A percentile compares a stretch with the other conserved stretches of the same genome.
Evolutionary conservation across 2,888 invertebrate species (phyloP).

Genomic region (Tenthredo amoena): DNA sequence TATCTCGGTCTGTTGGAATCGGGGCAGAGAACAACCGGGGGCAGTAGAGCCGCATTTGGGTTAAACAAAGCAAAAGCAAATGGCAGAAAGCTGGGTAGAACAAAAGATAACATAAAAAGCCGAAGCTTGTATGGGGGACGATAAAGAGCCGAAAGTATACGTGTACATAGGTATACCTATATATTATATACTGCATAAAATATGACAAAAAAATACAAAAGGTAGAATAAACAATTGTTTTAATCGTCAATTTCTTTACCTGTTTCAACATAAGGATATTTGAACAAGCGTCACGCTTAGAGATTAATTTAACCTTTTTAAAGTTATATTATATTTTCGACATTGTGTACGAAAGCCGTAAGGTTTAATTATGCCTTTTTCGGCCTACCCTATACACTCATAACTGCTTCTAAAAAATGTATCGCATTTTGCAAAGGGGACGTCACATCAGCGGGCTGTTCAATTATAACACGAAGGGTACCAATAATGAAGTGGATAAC

Average conservation of each 20-base stretch:
- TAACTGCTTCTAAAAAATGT: slow-evolving; percentile 8
- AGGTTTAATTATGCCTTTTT: slow-evolving; percentile 15
- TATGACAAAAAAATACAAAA: background rate
- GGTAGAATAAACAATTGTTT: background rate
- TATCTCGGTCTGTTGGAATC: slow-evolving; percentile 19
- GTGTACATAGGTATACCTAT: background rate
- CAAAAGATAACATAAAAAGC: slow-evolving; percentile 33
- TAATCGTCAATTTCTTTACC: background rate
- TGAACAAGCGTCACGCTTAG: background rate
- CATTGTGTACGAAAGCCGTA: background rate
- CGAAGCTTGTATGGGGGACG: slow-evolving; percentile 2
- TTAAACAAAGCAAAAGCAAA: slow-evolving; percentile 40
- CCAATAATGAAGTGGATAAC: slow-evolving; percentile 1
- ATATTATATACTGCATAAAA: background rate
- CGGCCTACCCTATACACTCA: background rate
- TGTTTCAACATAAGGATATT: background rate
- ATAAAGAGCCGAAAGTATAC: background rate
- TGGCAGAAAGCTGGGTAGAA: slow-evolving; percentile 12
- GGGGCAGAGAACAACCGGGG: background rate
- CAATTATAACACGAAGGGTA: background rate
- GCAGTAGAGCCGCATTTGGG: slow-evolving; percentile 22
- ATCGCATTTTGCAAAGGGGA: background rate
- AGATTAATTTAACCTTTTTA: background rate
- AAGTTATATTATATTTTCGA: background rate
- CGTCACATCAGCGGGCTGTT: slow-evolving; percentile 1